A percentile compares a stretch with the other conserved stretches of the same genome.
Evolutionary conservation across 2,797 vertebrate genomes (phyloP).

Genomic region (Mallotus villosus): DNA sequence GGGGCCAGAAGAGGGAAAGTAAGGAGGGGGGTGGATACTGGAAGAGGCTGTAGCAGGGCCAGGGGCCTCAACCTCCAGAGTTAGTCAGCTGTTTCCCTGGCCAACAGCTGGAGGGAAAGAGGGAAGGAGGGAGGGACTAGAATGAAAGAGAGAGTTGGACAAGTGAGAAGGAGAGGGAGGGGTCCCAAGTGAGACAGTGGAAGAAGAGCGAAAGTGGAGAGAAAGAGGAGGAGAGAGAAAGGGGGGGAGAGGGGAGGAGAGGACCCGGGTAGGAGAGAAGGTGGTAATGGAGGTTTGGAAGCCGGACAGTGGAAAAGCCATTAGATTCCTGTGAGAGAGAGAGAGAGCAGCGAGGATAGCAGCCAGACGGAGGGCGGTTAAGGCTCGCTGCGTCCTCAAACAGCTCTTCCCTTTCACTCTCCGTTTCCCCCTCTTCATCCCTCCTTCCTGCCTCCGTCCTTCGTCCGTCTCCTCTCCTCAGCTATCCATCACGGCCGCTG

Average conservation of each 20-base stretch:
- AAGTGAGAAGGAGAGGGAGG: too few relatives aligned
- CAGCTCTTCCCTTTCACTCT: slow-evolving; percentile 62
- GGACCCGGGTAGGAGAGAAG: slow-evolving; percentile 5
- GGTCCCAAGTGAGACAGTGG: too few relatives aligned
- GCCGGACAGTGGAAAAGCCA: slow-evolving; percentile 73
- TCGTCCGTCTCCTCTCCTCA: background rate
- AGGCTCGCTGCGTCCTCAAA: slow-evolving; percentile 67
- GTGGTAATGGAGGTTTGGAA: slow-evolving; percentile 63
- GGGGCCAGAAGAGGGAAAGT: background rate
- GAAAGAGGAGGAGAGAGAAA: slow-evolving; percentile 56
- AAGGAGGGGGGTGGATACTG: background rate
- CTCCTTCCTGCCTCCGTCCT: background rate
- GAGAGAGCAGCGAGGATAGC: slow-evolving; percentile 44
- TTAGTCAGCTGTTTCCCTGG: slow-evolving; percentile 8
- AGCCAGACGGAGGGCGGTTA: slow-evolving; percentile 72
- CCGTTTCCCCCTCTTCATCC: slow-evolving; percentile 25
- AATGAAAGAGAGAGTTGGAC: too few relatives aligned
- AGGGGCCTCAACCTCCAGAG: background rate
- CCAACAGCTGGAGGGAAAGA: background rate
- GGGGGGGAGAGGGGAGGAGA: background rate
- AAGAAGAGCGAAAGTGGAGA: slow-evolving; percentile 25
- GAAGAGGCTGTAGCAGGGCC: background rate
- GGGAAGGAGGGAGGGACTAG: background rate
- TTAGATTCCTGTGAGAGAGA: slow-evolving; percentile 70
- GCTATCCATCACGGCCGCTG: background rate